Percentiles rank a stretch among this genome's conserved stretches.
Evolutionary conservation across 1,140 invertebrate genomes (phyloP).

Genomic region (Phymorhynchus buccinoides): DNA sequence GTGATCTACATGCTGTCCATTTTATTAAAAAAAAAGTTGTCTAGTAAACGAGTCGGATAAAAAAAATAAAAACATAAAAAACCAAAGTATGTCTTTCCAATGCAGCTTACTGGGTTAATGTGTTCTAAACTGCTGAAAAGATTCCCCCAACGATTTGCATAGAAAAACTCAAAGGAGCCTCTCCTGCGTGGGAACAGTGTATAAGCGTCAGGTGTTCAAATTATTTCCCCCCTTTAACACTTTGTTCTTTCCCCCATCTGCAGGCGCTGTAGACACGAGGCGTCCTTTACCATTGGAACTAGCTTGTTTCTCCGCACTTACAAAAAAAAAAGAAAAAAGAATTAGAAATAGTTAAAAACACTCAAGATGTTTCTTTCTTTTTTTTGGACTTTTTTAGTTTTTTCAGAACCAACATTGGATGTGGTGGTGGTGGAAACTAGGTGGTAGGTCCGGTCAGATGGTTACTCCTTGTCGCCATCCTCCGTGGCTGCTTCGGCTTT

Average conservation of each 20-base stretch:
- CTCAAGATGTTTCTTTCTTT: neutral
- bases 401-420: neutral
- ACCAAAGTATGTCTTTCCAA: neutral
- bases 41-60: neutral
- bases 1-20: neutral
- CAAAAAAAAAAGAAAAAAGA: conserved; percentile 24
- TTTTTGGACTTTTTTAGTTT: too few relatives aligned
- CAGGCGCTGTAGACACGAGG: neutral
- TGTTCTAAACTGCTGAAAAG: neutral
- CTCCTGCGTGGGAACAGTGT: too few relatives aligned
- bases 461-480: conserved; percentile 32
- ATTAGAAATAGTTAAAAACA: conserved; percentile 12
- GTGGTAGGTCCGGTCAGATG: conserved; percentile 14
- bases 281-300: neutral
- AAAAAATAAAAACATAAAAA: neutral
- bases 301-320: conserved; percentile 10
- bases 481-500: conserved; percentile 32
- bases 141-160: neutral
- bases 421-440: neutral
- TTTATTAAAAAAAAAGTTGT: neutral
- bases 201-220: neutral
- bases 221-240: neutral
- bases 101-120: neutral
- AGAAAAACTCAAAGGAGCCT: neutral
- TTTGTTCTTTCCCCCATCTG: neutral